Conservation (phyloP, 2,797 vertebrate genomes). For the Amblyraja radiata region DNA sequence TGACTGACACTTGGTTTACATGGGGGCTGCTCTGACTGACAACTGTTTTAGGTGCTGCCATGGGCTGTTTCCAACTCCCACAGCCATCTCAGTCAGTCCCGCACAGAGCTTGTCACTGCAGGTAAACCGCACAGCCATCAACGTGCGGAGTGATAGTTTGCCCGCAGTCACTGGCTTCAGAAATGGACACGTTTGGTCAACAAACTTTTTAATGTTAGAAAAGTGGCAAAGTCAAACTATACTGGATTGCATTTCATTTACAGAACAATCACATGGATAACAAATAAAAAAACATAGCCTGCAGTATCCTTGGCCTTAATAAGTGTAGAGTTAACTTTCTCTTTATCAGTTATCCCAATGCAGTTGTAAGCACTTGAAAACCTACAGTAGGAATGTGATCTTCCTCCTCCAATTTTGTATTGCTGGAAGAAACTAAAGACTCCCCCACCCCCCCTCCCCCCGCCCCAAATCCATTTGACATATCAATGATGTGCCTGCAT, state of each 20-base stretch:
- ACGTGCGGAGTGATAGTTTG: neutral
- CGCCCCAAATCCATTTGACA: neutral
- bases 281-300: neutral
- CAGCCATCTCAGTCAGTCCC: conserved; percentile 24
- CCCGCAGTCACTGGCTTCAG: neutral
- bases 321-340: neutral
- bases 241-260: neutral
- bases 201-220: conserved; percentile 20
- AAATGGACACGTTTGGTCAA: neutral
- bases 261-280: neutral
- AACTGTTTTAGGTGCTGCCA: conserved; percentile 29
- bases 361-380: neutral
- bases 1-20: conserved; percentile 35
- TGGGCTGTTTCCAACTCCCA: conserved; percentile 26
- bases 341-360: neutral
- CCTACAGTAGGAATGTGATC: neutral
- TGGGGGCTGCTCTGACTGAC: conserved; percentile 26
- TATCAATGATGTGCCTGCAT: neutral
- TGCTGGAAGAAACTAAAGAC: neutral
- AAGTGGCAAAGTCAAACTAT: conserved; percentile 11
- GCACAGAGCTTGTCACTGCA: conserved; percentile 16
- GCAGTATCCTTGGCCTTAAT: neutral
- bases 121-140: conserved; percentile 18
- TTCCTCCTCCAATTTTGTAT: neutral
- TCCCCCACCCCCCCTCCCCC: neutral